Percentiles rank a stretch among this genome's conserved stretches.
Evolutionary conservation across 2,113 vertebrate species (phyloP).

Genomic region (Fregetta grallaria): DNA sequence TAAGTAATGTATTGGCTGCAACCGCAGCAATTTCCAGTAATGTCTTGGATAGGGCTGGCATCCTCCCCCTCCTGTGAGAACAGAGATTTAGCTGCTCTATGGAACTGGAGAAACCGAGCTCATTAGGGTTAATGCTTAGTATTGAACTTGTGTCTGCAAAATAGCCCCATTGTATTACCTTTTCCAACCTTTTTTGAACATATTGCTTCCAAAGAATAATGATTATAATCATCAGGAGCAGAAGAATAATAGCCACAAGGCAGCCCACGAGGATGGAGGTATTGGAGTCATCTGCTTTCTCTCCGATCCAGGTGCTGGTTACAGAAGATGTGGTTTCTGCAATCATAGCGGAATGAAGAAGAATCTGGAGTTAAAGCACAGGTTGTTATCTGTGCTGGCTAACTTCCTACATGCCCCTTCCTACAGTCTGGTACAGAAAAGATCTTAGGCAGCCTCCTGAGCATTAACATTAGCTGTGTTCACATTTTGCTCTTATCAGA

Average conservation of each 20-base stretch:
- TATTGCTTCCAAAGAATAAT: slow-evolving; percentile 92
- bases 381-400: not conserved
- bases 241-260: slow-evolving; percentile 90
- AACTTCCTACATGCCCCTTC: not conserved
- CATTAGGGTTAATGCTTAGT: not conserved
- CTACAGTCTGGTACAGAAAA: not conserved
- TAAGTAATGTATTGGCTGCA: slow-evolving; percentile 14
- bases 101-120: not conserved
- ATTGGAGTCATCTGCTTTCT: slow-evolving; percentile 71
- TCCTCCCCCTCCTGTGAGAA: not conserved
- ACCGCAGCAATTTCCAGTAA: slow-evolving; percentile 11
- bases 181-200: slow-evolving; percentile 88
- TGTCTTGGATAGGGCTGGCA: not conserved
- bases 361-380: not conserved
- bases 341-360: not conserved
- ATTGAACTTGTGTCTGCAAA: not conserved
- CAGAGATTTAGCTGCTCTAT: not conserved
- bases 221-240: slow-evolving; percentile 86
- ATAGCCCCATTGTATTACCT: slow-evolving; percentile 69
- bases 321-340: slow-evolving; percentile 69
- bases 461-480: not conserved
- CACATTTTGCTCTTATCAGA: not conserved
- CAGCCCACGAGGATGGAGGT: slow-evolving; percentile 87
- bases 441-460: not conserved
- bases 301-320: slow-evolving; percentile 64